Conservation (phyloP, 2,113 vertebrate species). For the Noturus placidus region DNA sequence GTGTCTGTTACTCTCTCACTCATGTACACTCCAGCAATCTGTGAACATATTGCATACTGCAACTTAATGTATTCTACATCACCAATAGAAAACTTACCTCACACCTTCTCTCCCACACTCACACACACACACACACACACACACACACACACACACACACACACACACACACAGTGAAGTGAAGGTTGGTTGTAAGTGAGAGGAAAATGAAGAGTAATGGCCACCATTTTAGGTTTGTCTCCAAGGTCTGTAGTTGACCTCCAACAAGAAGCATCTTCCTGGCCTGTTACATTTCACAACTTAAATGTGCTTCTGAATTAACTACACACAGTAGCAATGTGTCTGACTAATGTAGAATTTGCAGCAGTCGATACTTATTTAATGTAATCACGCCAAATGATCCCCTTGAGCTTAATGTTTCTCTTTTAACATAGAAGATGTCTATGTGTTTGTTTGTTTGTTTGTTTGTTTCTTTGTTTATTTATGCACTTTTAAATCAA, state of each 20-base stretch:
- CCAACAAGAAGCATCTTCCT: slow-evolving; percentile 27
- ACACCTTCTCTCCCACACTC: not conserved
- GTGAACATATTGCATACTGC: not conserved
- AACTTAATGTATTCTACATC: not conserved
- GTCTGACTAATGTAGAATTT: slow-evolving; percentile 21
- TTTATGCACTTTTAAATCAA: not conserved
- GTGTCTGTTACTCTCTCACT: not conserved
- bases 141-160: slow-evolving; percentile 8
- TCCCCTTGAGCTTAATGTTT: not conserved
- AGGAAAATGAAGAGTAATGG: slow-evolving; percentile 52
- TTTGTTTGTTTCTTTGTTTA: slow-evolving; percentile 7
- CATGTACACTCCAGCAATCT: not conserved
- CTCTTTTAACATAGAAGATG: not conserved
- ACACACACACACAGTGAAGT: slow-evolving; percentile 10
- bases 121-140: slow-evolving; percentile 1
- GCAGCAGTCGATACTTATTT: not conserved
- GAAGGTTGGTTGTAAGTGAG: slow-evolving; percentile 41
- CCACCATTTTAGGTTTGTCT: slow-evolving; percentile 44
- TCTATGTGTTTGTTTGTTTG: not conserved
- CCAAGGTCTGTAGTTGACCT: slow-evolving; percentile 49
- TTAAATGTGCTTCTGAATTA: slow-evolving; percentile 22
- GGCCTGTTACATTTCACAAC: slow-evolving; percentile 8
- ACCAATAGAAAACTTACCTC: not conserved
- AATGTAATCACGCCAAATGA: not conserved
- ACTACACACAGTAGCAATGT: slow-evolving; percentile 18